These are phyloP conservation scores for Bubo bubo DNA, from an alignment of 2,113 vertebrate genomes.

Conservation along the genomic window DNA sequence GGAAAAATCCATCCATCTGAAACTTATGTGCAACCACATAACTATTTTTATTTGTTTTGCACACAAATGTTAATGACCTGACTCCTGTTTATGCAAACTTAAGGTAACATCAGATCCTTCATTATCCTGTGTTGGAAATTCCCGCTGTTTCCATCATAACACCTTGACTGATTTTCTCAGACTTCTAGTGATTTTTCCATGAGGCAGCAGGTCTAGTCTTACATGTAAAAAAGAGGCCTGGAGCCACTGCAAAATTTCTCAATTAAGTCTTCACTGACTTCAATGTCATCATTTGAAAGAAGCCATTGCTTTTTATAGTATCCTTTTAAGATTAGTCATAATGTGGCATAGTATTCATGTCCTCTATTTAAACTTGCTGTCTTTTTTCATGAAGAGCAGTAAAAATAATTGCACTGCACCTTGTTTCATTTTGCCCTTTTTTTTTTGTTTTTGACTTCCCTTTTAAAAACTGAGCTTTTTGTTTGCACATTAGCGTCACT, in stretches of 20 bases:
- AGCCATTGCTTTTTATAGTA: conserved; percentile 6
- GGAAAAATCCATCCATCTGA: neutral
- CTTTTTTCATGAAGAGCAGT: neutral
- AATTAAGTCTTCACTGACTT: neutral
- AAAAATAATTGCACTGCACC: neutral
- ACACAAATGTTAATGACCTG: neutral
- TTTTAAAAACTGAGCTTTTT: neutral
- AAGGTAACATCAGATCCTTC: neutral
- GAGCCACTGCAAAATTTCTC: neutral
- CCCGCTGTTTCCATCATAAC: neutral
- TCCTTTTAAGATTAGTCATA: neutral
- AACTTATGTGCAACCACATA: neutral
- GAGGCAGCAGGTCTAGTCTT: neutral
- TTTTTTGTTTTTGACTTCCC: neutral
- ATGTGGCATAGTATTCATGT: neutral
- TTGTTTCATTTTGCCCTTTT: neutral
- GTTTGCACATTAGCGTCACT: neutral
- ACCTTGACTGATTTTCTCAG: neutral
- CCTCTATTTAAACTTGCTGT: neutral
- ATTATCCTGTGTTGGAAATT: neutral
- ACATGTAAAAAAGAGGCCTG: neutral
- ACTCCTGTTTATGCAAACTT: neutral
- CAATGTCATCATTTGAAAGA: neutral
- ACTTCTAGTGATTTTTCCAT: neutral
- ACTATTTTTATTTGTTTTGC: neutral